phyloP scores from a whole-genome alignment of 2,113 vertebrate genomes.

The Callorhinus ursinus region DNA sequence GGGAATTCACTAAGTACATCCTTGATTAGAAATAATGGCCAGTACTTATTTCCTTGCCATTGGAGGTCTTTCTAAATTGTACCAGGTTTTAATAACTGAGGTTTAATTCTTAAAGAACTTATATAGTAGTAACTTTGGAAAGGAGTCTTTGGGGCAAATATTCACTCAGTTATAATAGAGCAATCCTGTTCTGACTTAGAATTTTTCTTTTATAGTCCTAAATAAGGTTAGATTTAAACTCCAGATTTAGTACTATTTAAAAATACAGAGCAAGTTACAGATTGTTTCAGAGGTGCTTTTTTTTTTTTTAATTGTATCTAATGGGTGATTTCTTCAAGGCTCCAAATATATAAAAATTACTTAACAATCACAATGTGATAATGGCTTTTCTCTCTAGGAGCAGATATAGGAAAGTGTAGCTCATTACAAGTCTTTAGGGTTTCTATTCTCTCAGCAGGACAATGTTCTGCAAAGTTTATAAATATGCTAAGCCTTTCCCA shows the following conservation, averaged over 20 bases:
- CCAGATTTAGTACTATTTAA: neutral
- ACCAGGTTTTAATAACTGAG: neutral
- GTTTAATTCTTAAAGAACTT: neutral
- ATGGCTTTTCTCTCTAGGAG: neutral
- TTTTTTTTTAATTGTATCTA: neutral
- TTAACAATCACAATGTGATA: neutral
- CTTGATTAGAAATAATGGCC: neutral
- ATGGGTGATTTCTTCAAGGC: neutral
- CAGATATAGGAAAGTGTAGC: neutral
- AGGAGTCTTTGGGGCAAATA: neutral
- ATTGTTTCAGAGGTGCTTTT: neutral
- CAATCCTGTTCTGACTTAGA: neutral
- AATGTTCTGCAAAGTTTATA: constrained; percentile 34
- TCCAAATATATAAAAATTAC: constrained; percentile 5
- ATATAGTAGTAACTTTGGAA: neutral
- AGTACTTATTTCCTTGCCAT: neutral
- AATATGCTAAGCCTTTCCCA: constrained; percentile 52
- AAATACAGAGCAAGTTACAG: neutral
- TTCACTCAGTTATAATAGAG: neutral
- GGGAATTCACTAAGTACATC: neutral
- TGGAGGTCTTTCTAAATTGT: neutral
- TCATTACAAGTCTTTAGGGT: constrained; percentile 39
- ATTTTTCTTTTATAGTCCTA: neutral
- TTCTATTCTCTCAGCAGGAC: constrained; percentile 44
- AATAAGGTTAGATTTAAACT: neutral